These are phyloP conservation scores for Zelleria hepariella DNA, from an alignment of 2,888 invertebrate genomes.

Conservation along the genomic window DNA sequence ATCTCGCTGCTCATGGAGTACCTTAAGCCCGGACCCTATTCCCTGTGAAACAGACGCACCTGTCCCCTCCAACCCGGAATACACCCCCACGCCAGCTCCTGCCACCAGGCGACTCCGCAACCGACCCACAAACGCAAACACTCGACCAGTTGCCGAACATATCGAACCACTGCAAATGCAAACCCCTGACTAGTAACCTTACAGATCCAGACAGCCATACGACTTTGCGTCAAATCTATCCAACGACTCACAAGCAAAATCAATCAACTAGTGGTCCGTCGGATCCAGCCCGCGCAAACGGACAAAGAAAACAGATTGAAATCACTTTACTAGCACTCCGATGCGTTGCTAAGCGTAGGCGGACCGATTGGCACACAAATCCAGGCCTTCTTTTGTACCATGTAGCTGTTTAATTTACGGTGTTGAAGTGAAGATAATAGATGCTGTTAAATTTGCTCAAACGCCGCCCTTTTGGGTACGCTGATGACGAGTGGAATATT, in stretches of 20 bases:
- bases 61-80: conserved; percentile 14
- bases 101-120: not conserved
- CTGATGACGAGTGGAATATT: not conserved
- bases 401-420: conserved; percentile 61
- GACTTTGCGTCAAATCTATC: conserved; percentile 31
- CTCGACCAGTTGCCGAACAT: conserved; percentile 16
- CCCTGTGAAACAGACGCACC: conserved; percentile 34
- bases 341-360: conserved; percentile 21
- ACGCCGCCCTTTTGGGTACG: conserved; percentile 33
- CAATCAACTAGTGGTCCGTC: conserved; percentile 30
- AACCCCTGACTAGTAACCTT: no score
- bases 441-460: conserved; percentile 55
- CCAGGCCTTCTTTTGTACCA: conserved; percentile 27
- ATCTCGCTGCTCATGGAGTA: conserved; percentile 12
- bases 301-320: conserved; percentile 66
- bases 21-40: conserved; percentile 41
- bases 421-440: conserved; percentile 61
- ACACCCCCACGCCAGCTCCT: conserved; percentile 15
- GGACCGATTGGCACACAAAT: conserved; percentile 31
- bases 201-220: no score
- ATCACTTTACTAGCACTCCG: conserved; percentile 29
- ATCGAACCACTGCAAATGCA: conserved; percentile 31
- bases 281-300: conserved; percentile 29
- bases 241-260: conserved; percentile 29
- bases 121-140: not conserved